Percentiles rank a stretch among this genome's conserved stretches.
phyloP scores from a whole-genome alignment of 2,888 invertebrate species.

The Lampropteryx suffumata region DNA sequence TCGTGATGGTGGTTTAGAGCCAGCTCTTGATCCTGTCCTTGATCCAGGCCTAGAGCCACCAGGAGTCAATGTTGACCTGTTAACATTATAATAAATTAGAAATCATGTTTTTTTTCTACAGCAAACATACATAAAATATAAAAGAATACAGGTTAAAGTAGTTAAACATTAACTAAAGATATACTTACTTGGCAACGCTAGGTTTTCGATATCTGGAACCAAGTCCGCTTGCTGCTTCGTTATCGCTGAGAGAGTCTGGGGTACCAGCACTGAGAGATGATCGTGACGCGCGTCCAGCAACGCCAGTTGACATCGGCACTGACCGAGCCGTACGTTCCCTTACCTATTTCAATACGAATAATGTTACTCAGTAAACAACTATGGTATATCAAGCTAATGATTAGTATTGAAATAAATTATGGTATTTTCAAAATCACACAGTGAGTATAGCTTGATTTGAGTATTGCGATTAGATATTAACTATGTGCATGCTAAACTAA shows the following conservation, averaged over 20 bases:
- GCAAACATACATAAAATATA: not conserved
- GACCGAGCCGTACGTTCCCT: conserved; percentile 96
- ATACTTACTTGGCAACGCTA: conserved; percentile 77
- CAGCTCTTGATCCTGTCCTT: conserved; percentile 91
- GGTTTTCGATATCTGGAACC: conserved; percentile 87
- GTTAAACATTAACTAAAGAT: not conserved
- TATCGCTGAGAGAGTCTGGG: conserved; percentile 94
- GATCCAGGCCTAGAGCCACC: conserved; percentile 93
- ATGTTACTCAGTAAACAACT: conserved; percentile 15
- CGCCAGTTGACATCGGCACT: conserved; percentile 90
- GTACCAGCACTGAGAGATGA: conserved; percentile 93
- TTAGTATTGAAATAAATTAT: not conserved
- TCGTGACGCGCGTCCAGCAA: conserved; percentile 85
- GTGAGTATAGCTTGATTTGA: not conserved
- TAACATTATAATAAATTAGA: conserved; percentile 1
- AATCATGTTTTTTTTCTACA: too few relatives aligned
- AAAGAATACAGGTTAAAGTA: not conserved
- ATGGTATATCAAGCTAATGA: not conserved
- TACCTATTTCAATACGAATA: conserved; percentile 83
- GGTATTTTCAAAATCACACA: conserved; percentile 14
- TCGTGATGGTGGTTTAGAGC: conserved; percentile 96
- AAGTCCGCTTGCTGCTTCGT: conserved; percentile 90
- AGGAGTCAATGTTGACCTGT: conserved; percentile 88
- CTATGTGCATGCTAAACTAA: conserved; percentile 62
- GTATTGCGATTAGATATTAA: not conserved